These are phyloP conservation scores for Grammomys surdaster DNA, from an alignment of 2,113 vertebrate species.

Conservation along the genomic window DNA sequence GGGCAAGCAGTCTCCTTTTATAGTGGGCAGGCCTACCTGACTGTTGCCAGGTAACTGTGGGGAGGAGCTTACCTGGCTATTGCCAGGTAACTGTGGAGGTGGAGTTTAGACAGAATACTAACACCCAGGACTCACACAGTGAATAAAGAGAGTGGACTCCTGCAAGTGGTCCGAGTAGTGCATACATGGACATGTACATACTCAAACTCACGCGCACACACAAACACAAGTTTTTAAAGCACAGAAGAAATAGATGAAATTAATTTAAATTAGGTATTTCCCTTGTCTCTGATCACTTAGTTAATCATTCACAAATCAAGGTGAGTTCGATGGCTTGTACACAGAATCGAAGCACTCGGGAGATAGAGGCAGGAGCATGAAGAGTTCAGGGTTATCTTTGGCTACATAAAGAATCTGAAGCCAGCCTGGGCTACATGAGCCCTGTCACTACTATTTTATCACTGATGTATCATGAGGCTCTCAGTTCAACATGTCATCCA, in stretches of 20 bases:
- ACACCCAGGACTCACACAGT: neutral
- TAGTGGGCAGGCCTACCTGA: too few species aligned
- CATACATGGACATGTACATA: rapidly evolving
- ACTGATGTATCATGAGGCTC: neutral
- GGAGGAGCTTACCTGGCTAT: too few species aligned
- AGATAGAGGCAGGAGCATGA: neutral
- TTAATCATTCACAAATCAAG: neutral
- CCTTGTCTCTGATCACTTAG: neutral
- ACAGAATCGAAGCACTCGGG: neutral
- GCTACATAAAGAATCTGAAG: neutral
- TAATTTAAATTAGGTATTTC: neutral
- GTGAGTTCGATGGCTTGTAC: neutral
- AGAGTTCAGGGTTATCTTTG: neutral
- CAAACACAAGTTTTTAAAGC: neutral
- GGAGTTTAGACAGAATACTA: too few species aligned
- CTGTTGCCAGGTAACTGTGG: too few species aligned
- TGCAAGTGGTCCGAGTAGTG: neutral
- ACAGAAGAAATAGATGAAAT: neutral
- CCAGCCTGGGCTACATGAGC: neutral
- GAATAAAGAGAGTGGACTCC: neutral
- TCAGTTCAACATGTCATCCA: neutral
- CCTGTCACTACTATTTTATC: neutral
- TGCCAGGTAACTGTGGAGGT: too few species aligned
- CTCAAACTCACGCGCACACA: neutral
- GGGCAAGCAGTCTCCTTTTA: too few species aligned